Percentiles rank a stretch among this genome's conserved stretches.
Evolutionary conservation across 2,797 vertebrate species (phyloP).

Genomic region (Eulemur coronatus): DNA sequence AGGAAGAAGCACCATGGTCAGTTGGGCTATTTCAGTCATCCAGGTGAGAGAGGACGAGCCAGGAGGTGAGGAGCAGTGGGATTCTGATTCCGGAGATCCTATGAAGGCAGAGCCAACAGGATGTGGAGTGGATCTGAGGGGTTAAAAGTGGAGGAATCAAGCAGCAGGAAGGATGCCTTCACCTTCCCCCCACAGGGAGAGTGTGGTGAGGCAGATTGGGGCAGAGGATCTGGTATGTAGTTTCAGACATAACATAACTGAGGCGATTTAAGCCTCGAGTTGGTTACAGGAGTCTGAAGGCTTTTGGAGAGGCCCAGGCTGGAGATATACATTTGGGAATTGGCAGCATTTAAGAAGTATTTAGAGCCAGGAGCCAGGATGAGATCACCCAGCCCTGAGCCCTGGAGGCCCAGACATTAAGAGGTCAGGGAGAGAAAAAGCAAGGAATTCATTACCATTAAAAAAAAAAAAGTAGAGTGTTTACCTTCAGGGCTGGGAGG

Average conservation of each 20-base stretch:
- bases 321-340: neutral
- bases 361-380: neutral
- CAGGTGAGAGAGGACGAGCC: neutral
- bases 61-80: rapidly evolving
- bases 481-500: neutral
- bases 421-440: neutral
- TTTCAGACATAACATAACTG: neutral
- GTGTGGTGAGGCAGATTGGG: neutral
- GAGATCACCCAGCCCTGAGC: neutral
- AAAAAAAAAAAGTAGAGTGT: neutral
- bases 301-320: neutral
- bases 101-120: neutral
- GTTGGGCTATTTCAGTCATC: neutral
- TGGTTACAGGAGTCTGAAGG: neutral
- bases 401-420: neutral
- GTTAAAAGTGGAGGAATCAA: neutral
- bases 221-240: neutral
- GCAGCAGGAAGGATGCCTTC: neutral
- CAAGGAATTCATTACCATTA: neutral
- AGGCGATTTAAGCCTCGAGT: neutral
- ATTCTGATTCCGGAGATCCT: neutral
- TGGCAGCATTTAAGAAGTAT: neutral
- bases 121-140: neutral
- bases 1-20: neutral
- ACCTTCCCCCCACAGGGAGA: neutral